Evolutionary conservation across 37 sponge, comb jelly and placozoan species (phyloP), one percentile per base, ranked within the genome.

Genomic region (Amphimedon queenslandica): DNA sequence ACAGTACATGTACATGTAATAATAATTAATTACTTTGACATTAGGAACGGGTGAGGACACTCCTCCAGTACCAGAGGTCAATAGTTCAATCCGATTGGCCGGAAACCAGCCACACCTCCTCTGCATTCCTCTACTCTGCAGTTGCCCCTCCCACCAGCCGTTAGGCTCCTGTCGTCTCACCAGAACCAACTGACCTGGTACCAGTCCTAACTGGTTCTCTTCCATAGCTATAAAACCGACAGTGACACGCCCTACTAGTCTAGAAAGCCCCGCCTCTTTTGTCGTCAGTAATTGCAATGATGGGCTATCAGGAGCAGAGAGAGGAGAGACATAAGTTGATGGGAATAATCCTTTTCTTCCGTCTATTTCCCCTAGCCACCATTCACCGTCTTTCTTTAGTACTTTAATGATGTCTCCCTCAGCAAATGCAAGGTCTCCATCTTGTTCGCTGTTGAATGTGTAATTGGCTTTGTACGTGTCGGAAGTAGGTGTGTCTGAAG

Each of bases 61-160:
- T n/a, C n/a, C n/a, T n/a, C n/a, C n/a, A n/a, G n/a, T n/a, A n/a
- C n/a, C n/a, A n/a, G n/a, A n/a, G 55, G 73, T 25, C 58, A 92
- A 80, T 2, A 84, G 66, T 67, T 87, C 76, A 28, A 92, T 88
- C 16, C 74, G 32, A 28, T 82, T 79, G 55, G 84, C 67, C 0
- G 93, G 93, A 58, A 92, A 92, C 93, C 93, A 87, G 2, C 93
- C 93, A 16, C 42, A 30, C 51, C 63, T 32, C 23, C 74, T 43
- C 81, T 79, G 74, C 70, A 84, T 78, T 23, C 93, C 93, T 33
- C 93, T 42, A 39, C 47, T 66, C 83, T 93, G 94, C 28, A 89
- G 83, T 60, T 84, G 79, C 24, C 94, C 94, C 66, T 82, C 83
- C 90, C 93, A 92, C 94, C 94, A 93, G 4, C 94, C 91, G 72